phyloP scores from a whole-genome alignment of 1,140 invertebrate genomes.

The Leptopilina boulardi region DNA sequence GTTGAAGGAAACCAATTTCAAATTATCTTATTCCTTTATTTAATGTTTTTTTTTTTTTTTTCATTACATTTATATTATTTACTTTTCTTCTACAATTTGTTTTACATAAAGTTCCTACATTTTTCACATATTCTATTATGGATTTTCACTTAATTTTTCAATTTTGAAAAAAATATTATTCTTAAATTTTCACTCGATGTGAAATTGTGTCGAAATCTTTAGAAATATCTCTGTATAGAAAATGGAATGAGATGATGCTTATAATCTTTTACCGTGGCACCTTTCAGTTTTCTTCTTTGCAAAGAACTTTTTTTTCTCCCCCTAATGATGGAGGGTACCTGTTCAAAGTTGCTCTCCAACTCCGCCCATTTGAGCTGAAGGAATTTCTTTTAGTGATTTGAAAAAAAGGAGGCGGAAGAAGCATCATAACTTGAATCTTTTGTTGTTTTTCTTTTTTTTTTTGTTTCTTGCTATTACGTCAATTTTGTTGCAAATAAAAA shows the following conservation, averaged over 20 bases:
- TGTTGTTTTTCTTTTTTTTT: neutral
- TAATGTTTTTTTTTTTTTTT: conserved; percentile 7
- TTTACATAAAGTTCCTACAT: no score
- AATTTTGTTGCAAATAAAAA: neutral
- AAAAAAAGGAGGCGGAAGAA: neutral
- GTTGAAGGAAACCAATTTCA: conserved; percentile 18
- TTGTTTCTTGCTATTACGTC: neutral
- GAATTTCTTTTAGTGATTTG: conserved; percentile 7
- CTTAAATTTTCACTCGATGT: no score
- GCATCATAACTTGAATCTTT: neutral
- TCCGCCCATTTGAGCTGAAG: neutral
- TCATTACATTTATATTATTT: neutral
- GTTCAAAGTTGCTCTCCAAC: neutral
- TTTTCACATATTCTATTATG: no score
- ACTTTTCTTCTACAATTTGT: conserved; percentile 2
- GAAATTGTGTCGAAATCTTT: no score
- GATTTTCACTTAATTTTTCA: no score
- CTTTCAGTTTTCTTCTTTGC: conserved; percentile 5
- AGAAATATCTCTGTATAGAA: no score
- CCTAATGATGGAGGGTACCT: neutral
- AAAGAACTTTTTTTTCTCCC: neutral
- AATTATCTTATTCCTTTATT: neutral
- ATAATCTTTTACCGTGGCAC: neutral
- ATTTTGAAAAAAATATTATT: no score
- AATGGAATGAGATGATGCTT: neutral